A percentile compares a stretch with the other conserved stretches of the same genome.
Evolutionary conservation across 2,888 invertebrate genomes (phyloP).

Genomic region (Elmis aenea): DNA sequence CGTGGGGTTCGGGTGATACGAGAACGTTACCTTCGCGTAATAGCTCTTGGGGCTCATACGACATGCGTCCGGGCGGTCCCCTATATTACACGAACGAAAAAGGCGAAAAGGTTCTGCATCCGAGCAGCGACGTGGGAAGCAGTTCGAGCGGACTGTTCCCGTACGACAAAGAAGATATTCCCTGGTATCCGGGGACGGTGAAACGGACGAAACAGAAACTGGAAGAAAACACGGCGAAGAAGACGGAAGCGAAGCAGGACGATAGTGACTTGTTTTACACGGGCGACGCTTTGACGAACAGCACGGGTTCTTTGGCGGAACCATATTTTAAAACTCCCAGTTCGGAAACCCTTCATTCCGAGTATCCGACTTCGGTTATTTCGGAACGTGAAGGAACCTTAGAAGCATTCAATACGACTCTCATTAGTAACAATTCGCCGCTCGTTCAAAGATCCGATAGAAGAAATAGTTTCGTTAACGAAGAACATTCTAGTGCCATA

Average conservation of each 20-base stretch:
- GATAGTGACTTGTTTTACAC: slow-evolving; percentile 7
- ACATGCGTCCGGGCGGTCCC: slow-evolving; percentile 49
- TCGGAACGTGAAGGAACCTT: slow-evolving; percentile 22
- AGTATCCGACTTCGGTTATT: slow-evolving; percentile 21
- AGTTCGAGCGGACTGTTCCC: slow-evolving; percentile 50
- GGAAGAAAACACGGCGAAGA: slow-evolving; percentile 52
- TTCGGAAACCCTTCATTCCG: slow-evolving; percentile 35
- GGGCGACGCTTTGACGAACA: slow-evolving; percentile 3
- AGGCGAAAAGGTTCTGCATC: slow-evolving; percentile 30
- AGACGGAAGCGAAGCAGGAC: slow-evolving; percentile 11
- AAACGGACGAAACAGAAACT: slow-evolving; percentile 65
- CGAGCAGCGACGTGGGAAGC: slow-evolving; percentile 28
- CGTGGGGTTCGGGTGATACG: slow-evolving; percentile 76
- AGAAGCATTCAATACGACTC: slow-evolving; percentile 35
- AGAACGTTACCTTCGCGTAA: slow-evolving; percentile 61
- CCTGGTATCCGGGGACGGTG: slow-evolving; percentile 66
- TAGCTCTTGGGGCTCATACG: slow-evolving; percentile 69
- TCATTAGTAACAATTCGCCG: slow-evolving; percentile 26
- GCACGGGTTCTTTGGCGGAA: slow-evolving; percentile 11
- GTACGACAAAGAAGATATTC: slow-evolving; percentile 57
- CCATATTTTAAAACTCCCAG: slow-evolving; percentile 40
- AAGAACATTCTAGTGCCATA: slow-evolving; percentile 55
- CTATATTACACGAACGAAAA: slow-evolving; percentile 40
- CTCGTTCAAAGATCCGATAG: slow-evolving; percentile 11
- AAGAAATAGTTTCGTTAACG: too few species aligned